These are phyloP conservation scores for Sarcophaga caerulescens DNA, from an alignment of 2,888 invertebrate species.

Conservation along the genomic window DNA sequence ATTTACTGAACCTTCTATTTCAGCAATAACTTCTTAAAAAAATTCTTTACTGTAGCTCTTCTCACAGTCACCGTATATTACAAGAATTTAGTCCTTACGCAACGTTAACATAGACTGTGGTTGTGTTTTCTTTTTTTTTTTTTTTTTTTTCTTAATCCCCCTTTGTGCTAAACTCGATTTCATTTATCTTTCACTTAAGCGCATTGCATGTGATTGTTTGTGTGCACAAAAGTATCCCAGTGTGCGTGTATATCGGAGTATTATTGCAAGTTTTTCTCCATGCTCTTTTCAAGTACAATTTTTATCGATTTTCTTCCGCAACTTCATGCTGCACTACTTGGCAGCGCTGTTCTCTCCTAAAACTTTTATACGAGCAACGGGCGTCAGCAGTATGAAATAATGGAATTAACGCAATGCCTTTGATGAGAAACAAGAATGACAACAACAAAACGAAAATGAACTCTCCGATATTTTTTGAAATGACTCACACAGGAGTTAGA, in stretches of 20 bases:
- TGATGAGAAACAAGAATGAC: background rate
- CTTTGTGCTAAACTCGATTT: background rate
- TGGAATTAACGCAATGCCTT: constrained; percentile 1
- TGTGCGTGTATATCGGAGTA: background rate
- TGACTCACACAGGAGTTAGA: constrained; percentile 35
- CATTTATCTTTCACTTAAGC: background rate
- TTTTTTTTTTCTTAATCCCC: background rate
- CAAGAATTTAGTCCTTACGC: background rate
- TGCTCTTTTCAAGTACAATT: constrained; percentile 48
- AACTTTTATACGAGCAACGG: background rate
- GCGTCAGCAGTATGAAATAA: background rate
- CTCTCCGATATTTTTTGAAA: constrained; percentile 22
- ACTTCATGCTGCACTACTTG: background rate
- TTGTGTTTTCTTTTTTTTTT: background rate
- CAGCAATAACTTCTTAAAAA: too few relatives aligned
- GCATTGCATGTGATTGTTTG: background rate
- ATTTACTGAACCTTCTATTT: too few relatives aligned
- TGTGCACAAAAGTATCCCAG: too few relatives aligned
- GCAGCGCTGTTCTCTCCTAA: background rate
- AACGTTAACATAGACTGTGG: background rate
- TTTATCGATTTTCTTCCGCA: constrained; percentile 55
- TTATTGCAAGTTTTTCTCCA: too few relatives aligned
- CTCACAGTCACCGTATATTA: background rate
- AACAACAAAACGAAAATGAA: constrained; percentile 18
- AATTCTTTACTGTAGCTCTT: background rate